A percentile compares a stretch with the other conserved stretches of the same genome.
phyloP scores from a whole-genome alignment of 2,113 vertebrate species.

The Porphyrio hochstetteri region DNA sequence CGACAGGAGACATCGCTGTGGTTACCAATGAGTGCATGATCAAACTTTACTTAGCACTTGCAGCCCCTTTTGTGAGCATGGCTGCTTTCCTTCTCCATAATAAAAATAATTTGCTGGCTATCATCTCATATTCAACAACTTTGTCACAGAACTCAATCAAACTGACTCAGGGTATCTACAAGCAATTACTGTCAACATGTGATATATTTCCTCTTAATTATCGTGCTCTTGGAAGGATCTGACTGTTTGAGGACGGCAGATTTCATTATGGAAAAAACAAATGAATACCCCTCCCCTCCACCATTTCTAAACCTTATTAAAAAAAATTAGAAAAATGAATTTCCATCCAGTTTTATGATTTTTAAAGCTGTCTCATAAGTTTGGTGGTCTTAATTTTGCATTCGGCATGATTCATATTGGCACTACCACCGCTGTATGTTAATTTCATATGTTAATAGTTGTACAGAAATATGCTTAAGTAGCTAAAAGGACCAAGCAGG shows the following conservation, averaged over 20 bases:
- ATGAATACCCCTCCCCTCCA: fast-evolving
- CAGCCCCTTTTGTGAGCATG: not conserved
- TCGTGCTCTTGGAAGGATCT: not conserved
- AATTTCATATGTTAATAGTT: slow-evolving; percentile 51
- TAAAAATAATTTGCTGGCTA: not conserved
- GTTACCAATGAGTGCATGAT: not conserved
- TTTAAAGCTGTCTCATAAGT: not conserved
- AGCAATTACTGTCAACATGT: not conserved
- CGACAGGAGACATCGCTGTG: fast-evolving
- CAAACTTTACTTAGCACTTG: not conserved
- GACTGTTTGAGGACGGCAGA: not conserved
- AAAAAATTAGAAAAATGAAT: not conserved
- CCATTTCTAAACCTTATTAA: not conserved
- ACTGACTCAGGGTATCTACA: not conserved
- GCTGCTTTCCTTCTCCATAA: not conserved
- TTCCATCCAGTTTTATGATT: not conserved
- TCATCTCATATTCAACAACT: not conserved
- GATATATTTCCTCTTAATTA: not conserved
- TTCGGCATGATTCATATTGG: not conserved
- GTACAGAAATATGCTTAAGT: slow-evolving; percentile 18
- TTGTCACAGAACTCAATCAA: not conserved
- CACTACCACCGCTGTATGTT: not conserved
- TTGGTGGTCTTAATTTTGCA: not conserved
- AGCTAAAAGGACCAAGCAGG: slow-evolving; percentile 26
- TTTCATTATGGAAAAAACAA: not conserved